phyloP scores from a whole-genome alignment of 1,140 invertebrate genomes.

The Drosophila rufa region DNA sequence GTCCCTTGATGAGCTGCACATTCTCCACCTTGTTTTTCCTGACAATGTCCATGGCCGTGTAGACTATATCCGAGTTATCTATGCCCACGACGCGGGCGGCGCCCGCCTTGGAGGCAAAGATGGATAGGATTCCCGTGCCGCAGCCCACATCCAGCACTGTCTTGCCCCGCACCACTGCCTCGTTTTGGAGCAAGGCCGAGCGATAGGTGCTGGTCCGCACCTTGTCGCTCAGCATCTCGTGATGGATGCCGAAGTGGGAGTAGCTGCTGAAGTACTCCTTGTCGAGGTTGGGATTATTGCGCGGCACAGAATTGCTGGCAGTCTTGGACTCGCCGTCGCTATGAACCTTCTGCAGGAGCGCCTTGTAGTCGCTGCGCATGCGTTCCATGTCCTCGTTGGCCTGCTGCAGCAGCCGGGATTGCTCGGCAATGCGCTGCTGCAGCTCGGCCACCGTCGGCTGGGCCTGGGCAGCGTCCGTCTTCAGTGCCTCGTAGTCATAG shows the following conservation, averaged over 20 bases:
- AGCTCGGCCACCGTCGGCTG: conserved; percentile 32
- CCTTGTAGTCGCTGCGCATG: conserved; percentile 88
- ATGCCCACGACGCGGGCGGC: conserved; percentile 96
- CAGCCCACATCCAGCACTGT: conserved; percentile 97
- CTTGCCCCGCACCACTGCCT: conserved; percentile 89
- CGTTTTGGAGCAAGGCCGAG: conserved; percentile 96
- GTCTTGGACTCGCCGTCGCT: conserved; percentile 57
- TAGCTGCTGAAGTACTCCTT: conserved; percentile 97
- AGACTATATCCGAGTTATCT: conserved; percentile 95
- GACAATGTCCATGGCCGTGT: conserved; percentile 93
- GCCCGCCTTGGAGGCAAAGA: conserved; percentile 98
- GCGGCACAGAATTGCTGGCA: conserved; percentile 41
- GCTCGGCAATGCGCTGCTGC: conserved; percentile 48
- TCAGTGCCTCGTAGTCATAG: conserved; percentile 86
- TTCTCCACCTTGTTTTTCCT: conserved; percentile 89
- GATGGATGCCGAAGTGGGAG: conserved; percentile 98
- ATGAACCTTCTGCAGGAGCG: conserved; percentile 84
- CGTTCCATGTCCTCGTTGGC: conserved; percentile 88
- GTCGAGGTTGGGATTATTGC: conserved; percentile 86
- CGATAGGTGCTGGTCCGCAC: conserved; percentile 96
- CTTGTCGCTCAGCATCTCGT: conserved; percentile 94
- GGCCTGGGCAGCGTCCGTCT: neutral
- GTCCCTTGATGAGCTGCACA: conserved; percentile 90
- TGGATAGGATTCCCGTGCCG: conserved; percentile 96
- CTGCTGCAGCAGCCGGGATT: conserved; percentile 85